Percentiles rank a stretch among this genome's conserved stretches.
Evolutionary conservation across 2,888 invertebrate genomes (phyloP).

Genomic region (Torymus tubicola): DNA sequence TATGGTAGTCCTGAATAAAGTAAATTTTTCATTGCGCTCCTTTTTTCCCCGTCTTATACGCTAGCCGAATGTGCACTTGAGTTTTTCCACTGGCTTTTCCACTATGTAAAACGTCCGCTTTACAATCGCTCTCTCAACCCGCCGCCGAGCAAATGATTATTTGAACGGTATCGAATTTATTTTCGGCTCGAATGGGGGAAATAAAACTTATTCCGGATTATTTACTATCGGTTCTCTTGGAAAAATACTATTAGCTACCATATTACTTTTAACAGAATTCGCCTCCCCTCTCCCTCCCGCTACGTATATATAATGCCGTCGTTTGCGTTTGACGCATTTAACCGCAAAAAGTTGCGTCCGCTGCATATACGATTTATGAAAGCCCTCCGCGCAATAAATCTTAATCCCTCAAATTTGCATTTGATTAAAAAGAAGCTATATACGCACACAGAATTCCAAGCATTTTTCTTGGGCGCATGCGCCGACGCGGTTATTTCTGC

Average conservation of each 20-base stretch:
- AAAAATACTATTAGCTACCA: too few relatives aligned
- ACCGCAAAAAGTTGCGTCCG: not conserved
- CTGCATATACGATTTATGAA: constrained; percentile 28
- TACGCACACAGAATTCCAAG: constrained; percentile 12
- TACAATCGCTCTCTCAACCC: constrained; percentile 1
- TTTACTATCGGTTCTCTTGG: too few relatives aligned
- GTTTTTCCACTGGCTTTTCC: not conserved
- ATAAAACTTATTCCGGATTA: too few relatives aligned
- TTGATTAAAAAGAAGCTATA: constrained; percentile 43
- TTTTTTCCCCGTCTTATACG: not conserved
- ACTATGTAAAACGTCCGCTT: constrained; percentile 7
- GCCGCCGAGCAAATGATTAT: constrained; percentile 16
- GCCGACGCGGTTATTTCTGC: constrained; percentile 26
- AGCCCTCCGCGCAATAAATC: constrained; percentile 34
- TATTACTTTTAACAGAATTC: too few relatives aligned
- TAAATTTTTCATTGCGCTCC: constrained; percentile 39
- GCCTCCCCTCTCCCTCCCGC: too few relatives aligned
- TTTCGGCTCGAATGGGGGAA: too few relatives aligned
- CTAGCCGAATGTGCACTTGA: not conserved
- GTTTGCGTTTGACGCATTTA: not conserved
- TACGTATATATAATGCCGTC: too few relatives aligned
- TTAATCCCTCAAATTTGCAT: constrained; percentile 53
- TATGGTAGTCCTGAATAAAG: constrained; percentile 21
- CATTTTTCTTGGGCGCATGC: constrained; percentile 19
- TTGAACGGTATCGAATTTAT: not conserved